Evolutionary conservation across 2,888 invertebrate species (phyloP).

Genomic region (Saturnia pavonia): DNA sequence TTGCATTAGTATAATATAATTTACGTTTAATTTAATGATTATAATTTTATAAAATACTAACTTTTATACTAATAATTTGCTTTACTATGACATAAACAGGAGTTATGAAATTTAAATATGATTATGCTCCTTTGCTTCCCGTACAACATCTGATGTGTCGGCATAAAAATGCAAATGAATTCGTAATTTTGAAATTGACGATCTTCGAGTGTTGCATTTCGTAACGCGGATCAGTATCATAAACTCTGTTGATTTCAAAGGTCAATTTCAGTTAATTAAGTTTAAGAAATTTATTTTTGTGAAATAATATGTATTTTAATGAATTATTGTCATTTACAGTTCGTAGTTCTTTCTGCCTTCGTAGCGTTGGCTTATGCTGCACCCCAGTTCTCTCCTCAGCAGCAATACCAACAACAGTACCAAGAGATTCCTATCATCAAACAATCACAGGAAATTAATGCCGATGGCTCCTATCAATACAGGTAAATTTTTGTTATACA

Average conservation of each 20-base stretch:
- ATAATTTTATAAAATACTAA: not conserved
- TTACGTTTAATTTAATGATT: no score
- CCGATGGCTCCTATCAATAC: constrained; percentile 83
- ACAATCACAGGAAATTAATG: constrained; percentile 79
- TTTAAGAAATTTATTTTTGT: not conserved
- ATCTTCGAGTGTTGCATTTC: constrained; percentile 42
- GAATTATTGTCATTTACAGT: constrained; percentile 48
- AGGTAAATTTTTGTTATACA: constrained; percentile 61
- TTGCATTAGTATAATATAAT: no score
- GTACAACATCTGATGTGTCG: constrained; percentile 36
- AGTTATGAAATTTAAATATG: constrained; percentile 40
- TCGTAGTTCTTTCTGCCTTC: constrained; percentile 62
- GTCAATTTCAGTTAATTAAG: constrained; percentile 26
- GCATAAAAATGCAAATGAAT: constrained; percentile 53
- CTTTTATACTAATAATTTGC: not conserved
- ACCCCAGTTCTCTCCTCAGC: constrained; percentile 52
- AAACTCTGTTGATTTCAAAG: constrained; percentile 31
- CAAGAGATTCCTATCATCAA: constrained; percentile 82
- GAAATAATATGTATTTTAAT: not conserved
- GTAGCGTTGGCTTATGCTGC: constrained; percentile 65
- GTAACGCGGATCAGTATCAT: constrained; percentile 40
- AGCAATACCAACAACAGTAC: constrained; percentile 53
- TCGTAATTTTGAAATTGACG: constrained; percentile 42
- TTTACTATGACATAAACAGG: constrained; percentile 27
- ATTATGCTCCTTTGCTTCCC: constrained; percentile 29